Conservation (phyloP, 1,140 invertebrate species). For the Tribolium madens region DNA sequence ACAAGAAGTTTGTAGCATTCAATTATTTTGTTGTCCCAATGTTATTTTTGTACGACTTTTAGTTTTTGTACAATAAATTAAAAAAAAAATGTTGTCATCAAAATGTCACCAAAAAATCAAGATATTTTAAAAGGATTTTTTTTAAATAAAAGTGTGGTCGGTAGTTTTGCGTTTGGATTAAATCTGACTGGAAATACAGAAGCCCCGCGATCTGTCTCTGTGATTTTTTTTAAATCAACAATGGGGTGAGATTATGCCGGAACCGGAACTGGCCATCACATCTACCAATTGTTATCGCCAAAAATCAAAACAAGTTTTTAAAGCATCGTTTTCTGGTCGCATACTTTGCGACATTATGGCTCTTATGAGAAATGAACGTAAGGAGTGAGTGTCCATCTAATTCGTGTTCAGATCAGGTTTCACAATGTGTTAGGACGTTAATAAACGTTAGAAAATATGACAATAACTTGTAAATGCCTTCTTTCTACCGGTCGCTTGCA, state of each 20-base stretch:
- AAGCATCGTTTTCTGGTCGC: slow-evolving; percentile 45
- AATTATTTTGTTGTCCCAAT: too few species aligned
- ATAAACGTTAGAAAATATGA: slow-evolving; percentile 56
- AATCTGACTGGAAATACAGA: too few species aligned
- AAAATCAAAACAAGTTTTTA: slow-evolving; percentile 56
- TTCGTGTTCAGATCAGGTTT: slow-evolving; percentile 28
- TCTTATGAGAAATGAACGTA: background rate
- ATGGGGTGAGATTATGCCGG: slow-evolving; percentile 47
- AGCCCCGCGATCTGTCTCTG: too few species aligned
- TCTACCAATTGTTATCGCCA: slow-evolving; percentile 50
- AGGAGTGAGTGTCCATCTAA: slow-evolving; percentile 38
- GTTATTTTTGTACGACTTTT: too few species aligned
- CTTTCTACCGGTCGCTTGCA: slow-evolving; percentile 29
- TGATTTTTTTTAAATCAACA: too few species aligned
- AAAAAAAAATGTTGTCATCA: too few species aligned
- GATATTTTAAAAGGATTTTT: too few species aligned
- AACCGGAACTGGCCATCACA: slow-evolving; percentile 49
- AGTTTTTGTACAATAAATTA: too few species aligned
- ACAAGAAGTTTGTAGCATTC: too few species aligned
- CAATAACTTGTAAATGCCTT: slow-evolving; percentile 48
- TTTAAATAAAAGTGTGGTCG: too few species aligned
- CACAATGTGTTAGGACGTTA: slow-evolving; percentile 50
- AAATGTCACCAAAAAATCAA: too few species aligned
- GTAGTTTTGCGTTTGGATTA: too few species aligned
- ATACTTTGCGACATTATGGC: slow-evolving; percentile 27